Base-by-base conservation (phyloP, 2,888 invertebrate species). In the Lasioglossum malachurum region DNA sequence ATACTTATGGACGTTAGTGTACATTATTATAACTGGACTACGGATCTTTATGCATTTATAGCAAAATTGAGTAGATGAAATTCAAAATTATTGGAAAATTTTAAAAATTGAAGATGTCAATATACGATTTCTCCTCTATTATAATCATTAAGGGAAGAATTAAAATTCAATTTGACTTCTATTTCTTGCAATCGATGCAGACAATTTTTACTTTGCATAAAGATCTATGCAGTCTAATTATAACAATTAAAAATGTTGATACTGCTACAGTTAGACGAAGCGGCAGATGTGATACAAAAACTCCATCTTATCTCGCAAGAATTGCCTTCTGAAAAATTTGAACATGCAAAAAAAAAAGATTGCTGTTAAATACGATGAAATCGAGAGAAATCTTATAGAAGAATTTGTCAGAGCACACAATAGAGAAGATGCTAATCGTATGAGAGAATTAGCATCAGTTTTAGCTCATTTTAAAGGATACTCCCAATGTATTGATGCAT, bases 221-320 rank as follows among this genome's bases (percentile, higher is more conserved):
- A 38, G 38, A 41, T 41, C 41, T 41, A 2, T 12, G 41, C 41
- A 41, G 41, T 41, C 41, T 41, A 41, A 41, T 53, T n/a, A 44
- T 23, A 44, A 27, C 12, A 64, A 75, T 60, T 69, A 79, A 44
- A 41, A 46, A 38, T 57, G 4, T 79, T 38, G 67, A 38, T 82
- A 74, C 7, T 64, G 1, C 64, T 83, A 77, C 94, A 98, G 98
- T 96, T 99, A 60, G 97, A 98, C 94, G 98, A 99, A 96, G 99
- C 99, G 35, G 99, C 99, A 16, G 99, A 99, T 96, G 97, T 99
- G 7, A 99, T 99, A 91, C 99, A 99, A 95, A 99, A 99, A 95
- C 96, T 99, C 1, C 98, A 99, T 94, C 97, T 99, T 35, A 99
- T 99, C 91, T 98, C 99, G 0, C 99, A 99, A 96, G 99, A 99